Conservation (phyloP, 2,797 vertebrate species). For the Amblyopsis hoosieri region DNA sequence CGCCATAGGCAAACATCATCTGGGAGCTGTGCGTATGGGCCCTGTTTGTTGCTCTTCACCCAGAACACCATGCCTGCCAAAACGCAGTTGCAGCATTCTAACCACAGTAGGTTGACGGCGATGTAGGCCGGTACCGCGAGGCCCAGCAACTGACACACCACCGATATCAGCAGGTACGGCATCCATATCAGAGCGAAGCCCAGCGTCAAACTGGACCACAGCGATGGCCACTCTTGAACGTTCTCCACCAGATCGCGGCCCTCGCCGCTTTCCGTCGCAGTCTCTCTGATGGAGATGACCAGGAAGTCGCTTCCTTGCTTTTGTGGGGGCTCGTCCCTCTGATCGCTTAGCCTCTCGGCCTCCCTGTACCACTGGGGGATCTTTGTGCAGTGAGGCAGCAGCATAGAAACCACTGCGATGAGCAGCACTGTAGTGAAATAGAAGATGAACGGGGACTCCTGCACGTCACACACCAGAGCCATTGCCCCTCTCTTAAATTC, state of each 20-base stretch:
- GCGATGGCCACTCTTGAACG: constrained; percentile 21
- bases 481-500: not conserved
- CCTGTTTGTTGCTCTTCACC: constrained; percentile 40
- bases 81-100: constrained; percentile 73
- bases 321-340: constrained; percentile 7
- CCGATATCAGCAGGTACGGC: constrained; percentile 60
- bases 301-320: constrained; percentile 38
- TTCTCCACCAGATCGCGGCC: not conserved
- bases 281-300: not conserved
- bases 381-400: constrained; percentile 51
- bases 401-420: not conserved
- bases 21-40: constrained; percentile 47
- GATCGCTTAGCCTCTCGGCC: constrained; percentile 34
- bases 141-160: constrained; percentile 29
- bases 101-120: constrained; percentile 72
- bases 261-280: not conserved
- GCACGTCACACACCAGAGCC: constrained; percentile 55
- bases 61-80: constrained; percentile 62
- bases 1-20: constrained; percentile 70
- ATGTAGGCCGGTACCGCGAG: constrained; percentile 66
- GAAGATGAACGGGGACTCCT: constrained; percentile 34
- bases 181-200: constrained; percentile 66
- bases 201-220: constrained; percentile 64
- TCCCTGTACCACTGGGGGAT: constrained; percentile 52
- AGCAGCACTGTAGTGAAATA: constrained; percentile 37